These are phyloP conservation scores for Eilema depressum DNA, from an alignment of 2,888 invertebrate genomes.

Conservation along the genomic window DNA sequence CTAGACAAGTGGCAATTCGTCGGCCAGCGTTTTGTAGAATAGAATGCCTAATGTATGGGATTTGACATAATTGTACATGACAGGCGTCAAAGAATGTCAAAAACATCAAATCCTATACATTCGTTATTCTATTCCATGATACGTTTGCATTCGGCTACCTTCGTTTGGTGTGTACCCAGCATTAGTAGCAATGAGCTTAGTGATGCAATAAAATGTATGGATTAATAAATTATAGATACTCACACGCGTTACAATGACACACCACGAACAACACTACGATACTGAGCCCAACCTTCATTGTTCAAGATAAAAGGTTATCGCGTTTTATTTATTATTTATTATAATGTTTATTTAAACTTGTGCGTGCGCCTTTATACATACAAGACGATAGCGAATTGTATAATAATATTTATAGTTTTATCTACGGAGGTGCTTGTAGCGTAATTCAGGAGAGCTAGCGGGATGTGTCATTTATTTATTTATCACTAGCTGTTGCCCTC, in stretches of 20 bases:
- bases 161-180: background rate
- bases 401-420: conserved; percentile 28
- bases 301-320: conserved; percentile 42
- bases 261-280: conserved; percentile 45
- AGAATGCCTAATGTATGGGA: too few relatives aligned
- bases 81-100: too few relatives aligned
- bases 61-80: too few relatives aligned
- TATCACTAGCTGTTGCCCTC: too few relatives aligned
- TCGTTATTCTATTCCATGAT: too few relatives aligned
- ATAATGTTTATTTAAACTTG: conserved; percentile 31
- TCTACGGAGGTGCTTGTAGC: conserved; percentile 19
- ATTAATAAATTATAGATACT: conserved; percentile 43
- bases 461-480: too few relatives aligned
- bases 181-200: background rate
- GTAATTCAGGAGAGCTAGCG: conserved; percentile 8
- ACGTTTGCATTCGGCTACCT: background rate
- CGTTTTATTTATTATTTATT: conserved; percentile 19
- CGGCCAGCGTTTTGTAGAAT: too few relatives aligned
- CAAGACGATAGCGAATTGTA: conserved; percentile 31
- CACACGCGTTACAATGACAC: conserved; percentile 43
- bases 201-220: conserved; percentile 21
- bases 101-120: too few relatives aligned
- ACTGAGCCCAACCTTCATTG: conserved; percentile 48
- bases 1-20: too few relatives aligned
- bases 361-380: conserved; percentile 42